Conservation (phyloP, 2,888 invertebrate genomes). For the Eristalinus sepulchralis region DNA sequence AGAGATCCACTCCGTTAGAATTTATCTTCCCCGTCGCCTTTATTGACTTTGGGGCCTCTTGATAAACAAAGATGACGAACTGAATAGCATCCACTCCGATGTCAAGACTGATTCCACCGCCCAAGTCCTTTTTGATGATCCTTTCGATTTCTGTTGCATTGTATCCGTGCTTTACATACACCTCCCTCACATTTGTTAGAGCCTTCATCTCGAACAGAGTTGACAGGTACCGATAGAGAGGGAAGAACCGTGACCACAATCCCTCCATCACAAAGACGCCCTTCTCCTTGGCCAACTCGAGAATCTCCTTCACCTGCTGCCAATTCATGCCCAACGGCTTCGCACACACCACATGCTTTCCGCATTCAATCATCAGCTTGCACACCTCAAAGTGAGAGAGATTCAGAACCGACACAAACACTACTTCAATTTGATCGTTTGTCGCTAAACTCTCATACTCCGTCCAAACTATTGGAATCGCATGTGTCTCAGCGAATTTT, state of each 20-base stretch:
- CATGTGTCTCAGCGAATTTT: conserved; percentile 87
- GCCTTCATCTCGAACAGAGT: conserved; percentile 80
- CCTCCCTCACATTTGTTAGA: conserved; percentile 86
- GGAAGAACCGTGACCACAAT: conserved; percentile 91
- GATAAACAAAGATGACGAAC: conserved; percentile 85
- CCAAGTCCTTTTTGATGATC: conserved; percentile 84
- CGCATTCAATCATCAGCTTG: conserved; percentile 87
- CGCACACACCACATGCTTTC: conserved; percentile 93
- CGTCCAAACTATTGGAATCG: conserved; percentile 86
- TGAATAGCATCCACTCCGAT: conserved; percentile 88
- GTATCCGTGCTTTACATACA: conserved; percentile 86
- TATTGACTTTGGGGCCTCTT: conserved; percentile 85
- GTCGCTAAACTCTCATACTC: conserved; percentile 87
- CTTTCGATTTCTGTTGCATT: conserved; percentile 82
- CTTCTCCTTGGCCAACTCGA: conserved; percentile 85
- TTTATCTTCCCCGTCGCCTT: conserved; percentile 86
- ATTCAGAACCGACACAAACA: conserved; percentile 89
- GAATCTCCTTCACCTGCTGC: conserved; percentile 85
- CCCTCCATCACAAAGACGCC: conserved; percentile 91
- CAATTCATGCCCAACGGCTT: conserved; percentile 91
- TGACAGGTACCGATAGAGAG: conserved; percentile 86
- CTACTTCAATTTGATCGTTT: conserved; percentile 89
- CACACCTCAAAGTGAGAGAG: conserved; percentile 86
- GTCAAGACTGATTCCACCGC: conserved; percentile 89
- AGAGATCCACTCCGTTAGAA: conserved; percentile 85